These are phyloP conservation scores for Biston betularia DNA, from an alignment of 2,888 invertebrate genomes.

Conservation along the genomic window DNA sequence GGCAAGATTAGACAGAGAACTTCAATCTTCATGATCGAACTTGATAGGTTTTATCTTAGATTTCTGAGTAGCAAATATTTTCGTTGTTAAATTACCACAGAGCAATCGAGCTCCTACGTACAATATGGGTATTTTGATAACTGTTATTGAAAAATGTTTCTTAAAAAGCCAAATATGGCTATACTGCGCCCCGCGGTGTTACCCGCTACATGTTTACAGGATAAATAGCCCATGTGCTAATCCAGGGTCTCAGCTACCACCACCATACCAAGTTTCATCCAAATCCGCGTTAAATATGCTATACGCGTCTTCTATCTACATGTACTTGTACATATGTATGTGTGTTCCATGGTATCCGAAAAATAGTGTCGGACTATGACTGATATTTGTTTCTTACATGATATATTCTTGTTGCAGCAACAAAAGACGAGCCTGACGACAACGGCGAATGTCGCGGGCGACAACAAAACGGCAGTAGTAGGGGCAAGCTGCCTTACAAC, in stretches of 20 bases:
- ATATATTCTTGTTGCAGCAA: slow-evolving; percentile 89
- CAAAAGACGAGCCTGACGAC: slow-evolving; percentile 95
- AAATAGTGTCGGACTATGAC: too few relatives aligned
- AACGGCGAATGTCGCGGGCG: slow-evolving; percentile 79
- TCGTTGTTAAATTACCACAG: not conserved
- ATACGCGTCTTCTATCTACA: not conserved
- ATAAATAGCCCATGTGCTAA: too few relatives aligned
- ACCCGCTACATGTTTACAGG: too few relatives aligned
- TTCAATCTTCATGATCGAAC: not conserved
- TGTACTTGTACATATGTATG: too few relatives aligned
- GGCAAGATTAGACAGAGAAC: not conserved
- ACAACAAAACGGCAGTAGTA: slow-evolving; percentile 87
- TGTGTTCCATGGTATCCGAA: too few relatives aligned
- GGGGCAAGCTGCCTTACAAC: slow-evolving; percentile 95
- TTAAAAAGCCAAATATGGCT: too few relatives aligned
- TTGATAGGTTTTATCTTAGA: not conserved
- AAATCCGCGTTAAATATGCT: too few relatives aligned
- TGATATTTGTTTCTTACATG: not conserved
- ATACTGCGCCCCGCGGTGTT: too few relatives aligned
- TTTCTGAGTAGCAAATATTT: not conserved
- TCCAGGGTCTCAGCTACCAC: too few relatives aligned
- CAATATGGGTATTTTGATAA: too few relatives aligned
- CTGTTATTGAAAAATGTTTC: too few relatives aligned
- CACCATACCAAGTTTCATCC: too few relatives aligned
- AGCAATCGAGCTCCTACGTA: not conserved